Conservation (phyloP, 2,113 vertebrate species). For the Ciconia stormi region DNA sequence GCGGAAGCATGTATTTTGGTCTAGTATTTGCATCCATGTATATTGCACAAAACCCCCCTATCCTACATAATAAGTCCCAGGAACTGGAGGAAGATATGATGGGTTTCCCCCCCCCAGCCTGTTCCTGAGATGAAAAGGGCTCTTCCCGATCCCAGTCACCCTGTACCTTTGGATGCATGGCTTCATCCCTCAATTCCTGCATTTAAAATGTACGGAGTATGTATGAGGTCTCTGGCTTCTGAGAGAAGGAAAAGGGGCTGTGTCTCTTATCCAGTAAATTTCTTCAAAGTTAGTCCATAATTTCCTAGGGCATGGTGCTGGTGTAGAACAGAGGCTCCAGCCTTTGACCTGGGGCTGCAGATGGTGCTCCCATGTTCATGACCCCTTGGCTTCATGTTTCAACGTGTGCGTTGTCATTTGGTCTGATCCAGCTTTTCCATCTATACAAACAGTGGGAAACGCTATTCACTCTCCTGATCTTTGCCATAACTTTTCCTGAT, state of each 20-base stretch:
- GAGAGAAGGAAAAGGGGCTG: background rate
- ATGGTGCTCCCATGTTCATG: background rate
- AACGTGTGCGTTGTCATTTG: background rate
- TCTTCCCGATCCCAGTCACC: background rate
- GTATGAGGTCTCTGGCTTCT: background rate
- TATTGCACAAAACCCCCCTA: background rate
- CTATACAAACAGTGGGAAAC: background rate
- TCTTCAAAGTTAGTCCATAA: background rate
- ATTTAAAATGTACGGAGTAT: background rate
- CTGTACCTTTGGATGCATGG: background rate
- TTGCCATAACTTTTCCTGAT: background rate
- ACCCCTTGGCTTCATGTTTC: background rate
- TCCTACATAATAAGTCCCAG: background rate
- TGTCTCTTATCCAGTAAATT: background rate
- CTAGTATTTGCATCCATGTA: background rate
- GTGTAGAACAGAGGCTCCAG: background rate
- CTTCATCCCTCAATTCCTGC: background rate
- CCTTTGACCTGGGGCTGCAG: background rate
- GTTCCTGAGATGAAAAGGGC: background rate
- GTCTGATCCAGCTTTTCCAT: background rate
- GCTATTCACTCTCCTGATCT: background rate
- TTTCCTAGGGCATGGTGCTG: background rate
- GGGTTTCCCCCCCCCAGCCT: accelerated
- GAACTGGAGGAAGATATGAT: background rate
- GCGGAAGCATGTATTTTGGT: background rate